phyloP scores from a whole-genome alignment of 2,888 invertebrate species.

The Sarcophaga carnaria region DNA sequence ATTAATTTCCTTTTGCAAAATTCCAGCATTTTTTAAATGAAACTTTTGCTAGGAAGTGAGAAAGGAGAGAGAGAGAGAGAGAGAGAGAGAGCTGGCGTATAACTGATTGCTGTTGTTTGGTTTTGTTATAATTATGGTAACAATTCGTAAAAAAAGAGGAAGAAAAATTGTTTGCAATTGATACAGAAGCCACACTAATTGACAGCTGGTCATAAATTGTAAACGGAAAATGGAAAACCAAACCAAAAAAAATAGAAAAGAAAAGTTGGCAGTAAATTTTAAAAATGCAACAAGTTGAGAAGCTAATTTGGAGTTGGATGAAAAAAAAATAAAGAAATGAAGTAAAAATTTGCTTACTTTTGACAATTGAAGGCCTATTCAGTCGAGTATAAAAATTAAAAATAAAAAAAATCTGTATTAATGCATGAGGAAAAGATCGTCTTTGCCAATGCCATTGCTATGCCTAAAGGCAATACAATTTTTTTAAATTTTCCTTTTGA shows the following conservation, averaged over 20 bases:
- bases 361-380: no score
- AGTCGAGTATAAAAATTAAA: no score
- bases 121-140: background rate
- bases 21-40: conserved; percentile 4
- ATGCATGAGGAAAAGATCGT: no score
- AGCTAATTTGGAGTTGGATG: no score
- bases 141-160: background rate
- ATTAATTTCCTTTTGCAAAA: conserved; percentile 60
- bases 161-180: background rate
- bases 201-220: conserved; percentile 15
- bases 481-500: no score
- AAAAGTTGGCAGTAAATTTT: background rate
- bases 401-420: no score
- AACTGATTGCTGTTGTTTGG: background rate
- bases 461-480: no score
- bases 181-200: conserved; percentile 28
- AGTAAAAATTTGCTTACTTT: no score
- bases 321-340: no score
- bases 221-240: background rate
- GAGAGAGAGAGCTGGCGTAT: background rate
- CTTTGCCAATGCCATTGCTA: no score
- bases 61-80: background rate
- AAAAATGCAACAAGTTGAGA: no score
- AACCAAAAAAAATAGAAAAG: background rate
- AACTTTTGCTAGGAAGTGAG: background rate